Conservation (phyloP, 2,888 invertebrate genomes). For the Monopis laevigella region DNA sequence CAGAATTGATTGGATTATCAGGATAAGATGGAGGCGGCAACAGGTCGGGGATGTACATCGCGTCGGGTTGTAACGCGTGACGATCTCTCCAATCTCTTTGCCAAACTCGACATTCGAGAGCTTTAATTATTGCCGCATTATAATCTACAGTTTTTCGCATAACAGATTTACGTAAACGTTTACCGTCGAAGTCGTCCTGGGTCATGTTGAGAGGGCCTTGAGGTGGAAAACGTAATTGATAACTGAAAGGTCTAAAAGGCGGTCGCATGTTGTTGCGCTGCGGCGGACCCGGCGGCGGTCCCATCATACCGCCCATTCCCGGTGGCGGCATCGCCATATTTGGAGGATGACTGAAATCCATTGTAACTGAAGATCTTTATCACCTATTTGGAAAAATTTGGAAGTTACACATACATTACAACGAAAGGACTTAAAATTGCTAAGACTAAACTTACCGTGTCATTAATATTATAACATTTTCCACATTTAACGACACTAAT, state of each 20-base stretch:
- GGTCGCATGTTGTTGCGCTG: conserved; percentile 56
- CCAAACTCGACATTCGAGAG: conserved; percentile 94
- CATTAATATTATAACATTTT: conserved; percentile 46
- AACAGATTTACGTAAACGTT: conserved; percentile 93
- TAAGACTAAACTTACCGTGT: conserved; percentile 38
- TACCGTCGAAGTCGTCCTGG: conserved; percentile 94
- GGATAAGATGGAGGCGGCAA: conserved; percentile 94
- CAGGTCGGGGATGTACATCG: conserved; percentile 92
- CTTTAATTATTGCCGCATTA: conserved; percentile 93
- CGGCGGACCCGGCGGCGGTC: conserved; percentile 22
- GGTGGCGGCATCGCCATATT: conserved; percentile 46
- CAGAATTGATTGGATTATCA: conserved; percentile 96
- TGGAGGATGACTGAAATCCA: conserved; percentile 62
- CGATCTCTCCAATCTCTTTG: conserved; percentile 92
- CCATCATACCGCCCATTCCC: conserved; percentile 22
- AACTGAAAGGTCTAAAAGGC: conserved; percentile 55
- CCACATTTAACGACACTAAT: conserved; percentile 20
- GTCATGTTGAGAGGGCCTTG: conserved; percentile 75
- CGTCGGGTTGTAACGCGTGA: conserved; percentile 91
- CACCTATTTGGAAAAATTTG: conserved; percentile 54
- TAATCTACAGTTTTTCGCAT: conserved; percentile 99
- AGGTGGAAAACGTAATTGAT: conserved; percentile 61
- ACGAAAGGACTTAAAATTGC: conserved; percentile 12
- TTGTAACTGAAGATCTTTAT: conserved; percentile 41
- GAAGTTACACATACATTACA: conserved; percentile 28